phyloP scores from a whole-genome alignment of 2,888 invertebrate genomes.

The Rhagonycha fulva region DNA sequence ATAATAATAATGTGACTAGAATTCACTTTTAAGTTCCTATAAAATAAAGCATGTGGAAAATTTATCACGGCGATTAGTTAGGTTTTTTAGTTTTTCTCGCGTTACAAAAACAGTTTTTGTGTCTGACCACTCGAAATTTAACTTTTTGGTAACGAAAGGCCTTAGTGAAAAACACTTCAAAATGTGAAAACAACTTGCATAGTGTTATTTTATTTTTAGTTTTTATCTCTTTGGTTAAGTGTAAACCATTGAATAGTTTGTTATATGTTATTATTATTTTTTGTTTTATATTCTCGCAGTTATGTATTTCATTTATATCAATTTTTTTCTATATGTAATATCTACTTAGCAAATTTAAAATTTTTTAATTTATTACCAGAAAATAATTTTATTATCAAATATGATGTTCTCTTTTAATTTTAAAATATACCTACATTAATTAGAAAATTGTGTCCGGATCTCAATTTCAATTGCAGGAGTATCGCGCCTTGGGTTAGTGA shows the following conservation, averaged over 20 bases:
- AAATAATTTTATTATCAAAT: background rate
- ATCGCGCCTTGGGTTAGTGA: background rate
- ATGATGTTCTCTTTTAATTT: background rate
- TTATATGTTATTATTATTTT: background rate
- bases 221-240: background rate
- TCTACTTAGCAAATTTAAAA: background rate
- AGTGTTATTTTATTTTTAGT: slow-evolving; percentile 2
- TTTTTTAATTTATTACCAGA: background rate
- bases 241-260: background rate
- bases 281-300: background rate
- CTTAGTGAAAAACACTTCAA: background rate
- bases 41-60: background rate
- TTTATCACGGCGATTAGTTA: background rate
- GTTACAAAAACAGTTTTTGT: background rate
- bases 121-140: background rate
- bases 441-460: background rate
- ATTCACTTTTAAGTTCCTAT: background rate
- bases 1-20: background rate
- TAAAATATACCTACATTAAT: background rate
- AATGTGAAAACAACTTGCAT: background rate
- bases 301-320: background rate
- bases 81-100: background rate
- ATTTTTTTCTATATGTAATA: background rate
- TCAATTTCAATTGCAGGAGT: background rate
- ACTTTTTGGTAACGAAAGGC: background rate